Percentiles rank a stretch among this genome's conserved stretches.
Conservation (phyloP, 2,888 invertebrate genomes). For the Melieria crassipennis region DNA sequence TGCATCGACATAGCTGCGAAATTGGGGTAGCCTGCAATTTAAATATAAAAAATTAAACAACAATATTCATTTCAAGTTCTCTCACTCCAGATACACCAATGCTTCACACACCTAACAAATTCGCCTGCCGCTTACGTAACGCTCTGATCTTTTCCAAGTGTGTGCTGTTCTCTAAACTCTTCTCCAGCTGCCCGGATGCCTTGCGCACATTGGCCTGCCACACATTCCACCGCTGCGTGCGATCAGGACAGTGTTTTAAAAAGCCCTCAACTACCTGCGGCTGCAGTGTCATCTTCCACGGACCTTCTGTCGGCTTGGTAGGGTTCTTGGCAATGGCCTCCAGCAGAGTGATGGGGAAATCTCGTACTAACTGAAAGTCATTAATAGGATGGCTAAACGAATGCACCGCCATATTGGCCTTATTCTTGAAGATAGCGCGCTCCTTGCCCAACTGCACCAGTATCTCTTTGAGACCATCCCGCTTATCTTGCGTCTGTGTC, state of each 20-base stretch:
- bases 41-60: no score
- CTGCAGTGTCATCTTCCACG: constrained; percentile 85
- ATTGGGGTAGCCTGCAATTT: constrained; percentile 71
- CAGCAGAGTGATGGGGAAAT: constrained; percentile 78
- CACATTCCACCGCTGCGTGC: constrained; percentile 80
- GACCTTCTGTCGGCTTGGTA: constrained; percentile 73
- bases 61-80: no score
- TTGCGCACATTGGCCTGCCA: constrained; percentile 83
- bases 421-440: constrained; percentile 73
- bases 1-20: constrained; percentile 91
- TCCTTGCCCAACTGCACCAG: constrained; percentile 70
- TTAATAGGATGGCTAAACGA: constrained; percentile 75
- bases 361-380: constrained; percentile 74
- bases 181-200: constrained; percentile 74
- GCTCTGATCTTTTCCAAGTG: constrained; percentile 81
- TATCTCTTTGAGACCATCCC: constrained; percentile 69
- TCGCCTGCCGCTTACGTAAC: constrained; percentile 76
- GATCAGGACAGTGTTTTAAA: constrained; percentile 85
- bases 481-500: constrained; percentile 70
- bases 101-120: constrained; percentile 69
- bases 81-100: no score
- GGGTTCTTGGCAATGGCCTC: constrained; percentile 74
- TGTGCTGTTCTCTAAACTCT: constrained; percentile 75
- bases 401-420: constrained; percentile 73
- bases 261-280: constrained; percentile 78